Evolutionary conservation across 2,888 invertebrate species (phyloP), one percentile per base, ranked within the genome.

Genomic region (Melanchra persicariae): DNA sequence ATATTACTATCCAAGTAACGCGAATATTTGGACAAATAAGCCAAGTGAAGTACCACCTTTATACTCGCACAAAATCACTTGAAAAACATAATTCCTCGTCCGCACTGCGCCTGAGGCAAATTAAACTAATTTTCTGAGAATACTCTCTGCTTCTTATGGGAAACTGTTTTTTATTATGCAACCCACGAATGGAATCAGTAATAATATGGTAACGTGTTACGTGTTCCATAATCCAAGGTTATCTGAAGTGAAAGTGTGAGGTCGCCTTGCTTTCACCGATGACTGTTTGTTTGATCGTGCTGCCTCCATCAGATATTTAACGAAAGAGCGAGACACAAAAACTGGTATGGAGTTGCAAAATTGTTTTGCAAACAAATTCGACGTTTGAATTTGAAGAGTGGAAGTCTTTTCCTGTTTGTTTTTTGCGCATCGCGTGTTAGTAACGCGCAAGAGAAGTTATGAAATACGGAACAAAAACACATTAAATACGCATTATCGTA

Each of bases 211-310:
- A 90, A 89, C 88, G 89, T 77, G 86, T 92, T 91, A 92, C 92
- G 91, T 91, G 85, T 82, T 62, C 76, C 89, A 91, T 92, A 92
- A 93, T 87, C 91, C 93, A 93, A 93, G 93, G 93, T 92, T 92
- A 89, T 85, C 79, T 74, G 55, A 59, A 92, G 93, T 92, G 93
- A 93, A 93, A 93, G 93, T 93, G 90, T 85, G 87, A 87, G 87
- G 87, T 89, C 85, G 87, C 91, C 91, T 92, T 91, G 87, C 93
- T 92, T 92, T 93, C 93, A 89, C 93, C 90, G 77, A 70, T 72
- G 81, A 77, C 76, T 83, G 85, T 86, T 87, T 86, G 78, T 83
- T 84, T 81, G 81, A 81, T 74, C 58, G 60, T 74, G 65, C 68
- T 49, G 60, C 87, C 88, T 84, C 87, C 84, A 68, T 89, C 87